Conservation (phyloP, 2,888 invertebrate genomes). For the Tillus elongatus region DNA sequence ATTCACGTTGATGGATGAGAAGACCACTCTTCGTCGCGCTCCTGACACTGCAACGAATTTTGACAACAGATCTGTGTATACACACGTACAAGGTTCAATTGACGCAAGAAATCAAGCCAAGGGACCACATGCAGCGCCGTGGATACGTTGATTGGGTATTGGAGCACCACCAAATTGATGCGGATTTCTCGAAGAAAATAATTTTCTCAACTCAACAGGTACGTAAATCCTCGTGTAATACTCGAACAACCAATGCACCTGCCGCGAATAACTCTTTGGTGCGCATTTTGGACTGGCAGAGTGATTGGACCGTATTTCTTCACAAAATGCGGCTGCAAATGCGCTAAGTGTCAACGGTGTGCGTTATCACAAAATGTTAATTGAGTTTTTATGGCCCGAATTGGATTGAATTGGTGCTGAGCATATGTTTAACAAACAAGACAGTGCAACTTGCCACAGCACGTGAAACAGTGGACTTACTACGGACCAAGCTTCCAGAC, state of each 20-base stretch:
- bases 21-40: no score
- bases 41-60: no score
- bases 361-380: constrained; percentile 1
- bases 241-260: constrained; percentile 2
- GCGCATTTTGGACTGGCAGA: constrained; percentile 1
- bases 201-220: no score
- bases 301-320: background rate
- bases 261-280: constrained; percentile 1
- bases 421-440: background rate
- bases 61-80: no score
- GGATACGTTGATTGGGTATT: no score
- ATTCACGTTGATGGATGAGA: no score
- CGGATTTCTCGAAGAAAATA: no score
- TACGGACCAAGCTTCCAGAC: constrained; percentile 3
- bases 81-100: no score
- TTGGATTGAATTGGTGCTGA: constrained; percentile 2
- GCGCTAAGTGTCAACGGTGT: constrained; percentile 1
- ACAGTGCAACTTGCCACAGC: background rate
- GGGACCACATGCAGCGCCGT: no score
- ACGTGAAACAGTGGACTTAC: background rate
- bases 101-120: no score
- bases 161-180: no score
- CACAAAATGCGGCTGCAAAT: constrained; percentile 3
- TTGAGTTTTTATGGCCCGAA: constrained; percentile 3
- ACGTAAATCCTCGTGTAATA: no score